Base-by-base conservation (phyloP, 1,140 invertebrate genomes). In the Drosophila lacteicornis region DNA sequence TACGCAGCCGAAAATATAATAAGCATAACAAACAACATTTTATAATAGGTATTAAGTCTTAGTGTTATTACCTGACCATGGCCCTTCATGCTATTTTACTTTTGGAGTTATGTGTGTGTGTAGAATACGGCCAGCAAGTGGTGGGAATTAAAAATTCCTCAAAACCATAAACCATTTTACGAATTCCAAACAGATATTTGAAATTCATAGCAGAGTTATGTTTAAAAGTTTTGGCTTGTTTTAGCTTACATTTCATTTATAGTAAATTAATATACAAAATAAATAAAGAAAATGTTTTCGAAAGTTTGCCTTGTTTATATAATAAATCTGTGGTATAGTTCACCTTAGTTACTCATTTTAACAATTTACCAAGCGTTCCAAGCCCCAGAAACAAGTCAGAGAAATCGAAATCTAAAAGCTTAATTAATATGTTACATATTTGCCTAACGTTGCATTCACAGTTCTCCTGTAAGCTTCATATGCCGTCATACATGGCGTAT, bases 21-120 rank as follows among this genome's bases (percentile, higher is more conserved):
- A 66, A 36, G 40, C 57, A 62, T 36, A 66, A 45, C 62, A 62
- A 66, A 66, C 57, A 45, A 25, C 40, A 45, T 36, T 66, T 66
- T 45, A 62, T 45, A 62, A 66, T 25, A 19, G 57, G 36, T 43
- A 43, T 57, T 40, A 56, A 57, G 15, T n/a, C 22, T 57, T 25
- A 43, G 33, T 62, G 42, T 15, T 65, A 62, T 45, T 61, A 43
- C 19, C 17, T 43, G 36, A 22, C 17, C 33, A 17, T 61, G 33
- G 56, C 19, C 4, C 17, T n/a, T 15, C 33, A 17, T 25, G 4
- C 13, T 33, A n/a, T 27, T 58, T 12, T n/a, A 58, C 17, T 15
- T 30, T 56, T n/a, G 13, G 33, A 9, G 33, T 4, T 56, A 40
- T 25, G 40, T 40, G n/a, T 25, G 13, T 40, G n/a, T 40, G 19